Percentiles rank a stretch among this genome's conserved stretches.
Conservation (phyloP, 2,113 vertebrate species). For the Scortum barcoo region DNA sequence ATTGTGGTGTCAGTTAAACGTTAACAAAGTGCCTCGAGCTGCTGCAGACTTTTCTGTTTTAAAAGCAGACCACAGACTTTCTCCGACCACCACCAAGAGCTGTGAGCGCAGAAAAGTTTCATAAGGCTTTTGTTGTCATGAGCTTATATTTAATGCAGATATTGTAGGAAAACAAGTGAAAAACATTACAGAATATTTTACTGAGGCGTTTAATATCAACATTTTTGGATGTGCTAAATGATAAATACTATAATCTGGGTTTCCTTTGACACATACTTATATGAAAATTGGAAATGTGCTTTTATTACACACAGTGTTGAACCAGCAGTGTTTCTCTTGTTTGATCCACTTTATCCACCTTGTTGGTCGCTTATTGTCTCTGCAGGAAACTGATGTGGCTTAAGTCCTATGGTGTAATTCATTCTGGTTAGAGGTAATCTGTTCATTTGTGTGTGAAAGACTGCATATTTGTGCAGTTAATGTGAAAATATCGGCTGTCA, state of each 20-base stretch:
- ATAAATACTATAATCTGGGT: too few species aligned
- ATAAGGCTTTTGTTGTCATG: not conserved
- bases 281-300: not conserved
- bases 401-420: not conserved
- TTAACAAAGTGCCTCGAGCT: too few species aligned
- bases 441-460: not conserved
- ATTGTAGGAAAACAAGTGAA: too few species aligned
- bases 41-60: not conserved
- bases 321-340: not conserved
- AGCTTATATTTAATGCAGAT: not conserved
- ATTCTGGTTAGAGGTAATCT: not conserved
- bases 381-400: not conserved
- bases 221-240: too few species aligned
- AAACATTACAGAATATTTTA: too few species aligned
- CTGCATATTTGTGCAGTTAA: not conserved
- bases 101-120: not conserved
- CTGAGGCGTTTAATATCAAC: too few species aligned
- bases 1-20: not conserved
- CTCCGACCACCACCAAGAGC: too few species aligned
- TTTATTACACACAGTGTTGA: not conserved
- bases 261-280: not conserved
- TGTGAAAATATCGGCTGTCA: not conserved
- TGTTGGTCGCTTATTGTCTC: not conserved
- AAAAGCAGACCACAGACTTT: not conserved
- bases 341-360: too few species aligned